phyloP scores from a whole-genome alignment of 2,797 vertebrate genomes.

The Tachyglossus aculeatus region DNA sequence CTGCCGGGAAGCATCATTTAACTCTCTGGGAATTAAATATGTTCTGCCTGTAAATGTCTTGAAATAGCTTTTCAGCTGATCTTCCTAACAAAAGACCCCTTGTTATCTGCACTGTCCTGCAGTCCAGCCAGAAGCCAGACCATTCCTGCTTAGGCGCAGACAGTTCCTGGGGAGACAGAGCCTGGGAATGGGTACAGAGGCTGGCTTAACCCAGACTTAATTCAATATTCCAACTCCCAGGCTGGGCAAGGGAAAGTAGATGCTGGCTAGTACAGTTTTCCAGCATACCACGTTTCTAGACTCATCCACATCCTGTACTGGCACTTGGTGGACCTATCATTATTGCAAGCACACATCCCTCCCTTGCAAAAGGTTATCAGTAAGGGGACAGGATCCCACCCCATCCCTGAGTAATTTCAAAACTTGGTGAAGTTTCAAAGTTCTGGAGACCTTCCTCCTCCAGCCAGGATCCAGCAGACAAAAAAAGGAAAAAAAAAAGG shows the following conservation, averaged over 20 bases:
- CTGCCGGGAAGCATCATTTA: slow-evolving; percentile 53
- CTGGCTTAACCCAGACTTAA: neutral
- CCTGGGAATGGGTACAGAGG: neutral
- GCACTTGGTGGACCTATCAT: too few species aligned
- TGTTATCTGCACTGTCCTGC: slow-evolving; percentile 48
- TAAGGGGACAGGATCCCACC: neutral
- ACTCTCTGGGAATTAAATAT: slow-evolving; percentile 58
- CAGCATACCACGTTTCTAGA: neutral
- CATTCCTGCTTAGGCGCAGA: neutral
- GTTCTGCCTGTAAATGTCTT: slow-evolving; percentile 66
- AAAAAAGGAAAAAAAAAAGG: neutral
- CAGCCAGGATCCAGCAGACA: slow-evolving; percentile 9
- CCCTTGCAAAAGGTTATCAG: too few species aligned
- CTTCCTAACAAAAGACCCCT: slow-evolving; percentile 65
- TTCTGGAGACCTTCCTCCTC: slow-evolving; percentile 14
- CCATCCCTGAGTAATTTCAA: neutral
- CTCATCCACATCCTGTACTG: neutral
- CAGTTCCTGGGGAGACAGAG: neutral
- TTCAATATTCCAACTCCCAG: neutral
- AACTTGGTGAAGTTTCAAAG: slow-evolving; percentile 40
- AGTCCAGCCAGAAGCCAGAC: slow-evolving; percentile 1
- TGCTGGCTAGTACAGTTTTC: neutral
- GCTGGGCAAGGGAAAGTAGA: neutral
- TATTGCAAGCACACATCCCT: too few species aligned
- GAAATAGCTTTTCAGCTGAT: slow-evolving; percentile 64